Conservation (phyloP, 2,888 invertebrate species). For the Orchestes rusci region DNA sequence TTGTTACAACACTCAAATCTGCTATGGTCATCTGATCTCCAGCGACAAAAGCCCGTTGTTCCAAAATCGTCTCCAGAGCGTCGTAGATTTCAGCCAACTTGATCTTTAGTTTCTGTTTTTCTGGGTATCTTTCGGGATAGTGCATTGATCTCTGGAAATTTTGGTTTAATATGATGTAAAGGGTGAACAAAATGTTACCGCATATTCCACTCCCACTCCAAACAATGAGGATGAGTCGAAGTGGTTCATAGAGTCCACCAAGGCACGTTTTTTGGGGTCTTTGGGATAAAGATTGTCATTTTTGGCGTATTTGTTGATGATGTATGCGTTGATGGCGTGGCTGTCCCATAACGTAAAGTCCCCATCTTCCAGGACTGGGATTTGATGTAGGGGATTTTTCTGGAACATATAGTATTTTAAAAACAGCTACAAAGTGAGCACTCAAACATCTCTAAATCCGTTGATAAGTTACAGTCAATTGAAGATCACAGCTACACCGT, state of each 20-base stretch:
- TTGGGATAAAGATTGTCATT: conserved; percentile 50
- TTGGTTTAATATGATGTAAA: too few relatives aligned
- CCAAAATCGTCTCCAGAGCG: conserved; percentile 4
- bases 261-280: conserved; percentile 46
- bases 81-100: not conserved
- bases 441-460: too few relatives aligned
- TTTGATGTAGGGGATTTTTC: conserved; percentile 41
- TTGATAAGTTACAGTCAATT: too few relatives aligned
- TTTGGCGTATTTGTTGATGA: conserved; percentile 52
- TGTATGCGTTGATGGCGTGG: conserved; percentile 57
- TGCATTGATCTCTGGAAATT: conserved; percentile 6
- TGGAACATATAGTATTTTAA: conserved; percentile 5
- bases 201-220: conserved; percentile 20
- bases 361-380: conserved; percentile 55
- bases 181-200: too few relatives aligned
- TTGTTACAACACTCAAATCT: conserved; percentile 11
- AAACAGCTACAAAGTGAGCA: too few relatives aligned
- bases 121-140: conserved; percentile 1
- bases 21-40: conserved; percentile 17
- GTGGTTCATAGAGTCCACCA: conserved; percentile 49
- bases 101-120: not conserved
- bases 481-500: too few relatives aligned
- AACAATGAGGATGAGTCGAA: conserved; percentile 48
- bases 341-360: conserved; percentile 55
- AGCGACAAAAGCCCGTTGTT: conserved; percentile 6